phyloP scores from a whole-genome alignment of 2,888 invertebrate species.

The Nycteola revayana region DNA sequence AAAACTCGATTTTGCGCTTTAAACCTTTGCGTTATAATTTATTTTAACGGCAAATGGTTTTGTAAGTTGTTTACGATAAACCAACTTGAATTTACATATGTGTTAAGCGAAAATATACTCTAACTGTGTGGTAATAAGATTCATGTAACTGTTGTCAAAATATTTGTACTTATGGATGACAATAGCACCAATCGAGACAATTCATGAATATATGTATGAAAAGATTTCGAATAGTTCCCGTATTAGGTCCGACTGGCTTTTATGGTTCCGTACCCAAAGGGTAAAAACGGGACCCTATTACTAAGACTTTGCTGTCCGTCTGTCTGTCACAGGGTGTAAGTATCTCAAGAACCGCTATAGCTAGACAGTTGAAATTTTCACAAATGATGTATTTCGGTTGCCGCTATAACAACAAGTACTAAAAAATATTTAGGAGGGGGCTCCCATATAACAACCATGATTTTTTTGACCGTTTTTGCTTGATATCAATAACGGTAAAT shows the following conservation, averaged over 20 bases:
- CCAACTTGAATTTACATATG: conserved; percentile 4
- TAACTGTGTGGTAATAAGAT: neutral
- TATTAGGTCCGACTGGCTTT: conserved; percentile 30
- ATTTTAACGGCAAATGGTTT: conserved; percentile 31
- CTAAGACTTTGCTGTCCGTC: too few relatives aligned
- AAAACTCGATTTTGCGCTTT: conserved; percentile 20
- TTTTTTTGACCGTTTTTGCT: too few relatives aligned
- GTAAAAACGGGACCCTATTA: too few relatives aligned
- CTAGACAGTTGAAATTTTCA: too few relatives aligned
- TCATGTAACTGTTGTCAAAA: conserved; percentile 1
- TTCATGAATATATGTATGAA: conserved; percentile 45
- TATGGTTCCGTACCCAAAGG: too few relatives aligned
- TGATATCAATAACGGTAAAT: too few relatives aligned
- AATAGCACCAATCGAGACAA: conserved; percentile 39
- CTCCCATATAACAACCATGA: too few relatives aligned
- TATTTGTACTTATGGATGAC: conserved; percentile 25
- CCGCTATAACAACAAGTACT: too few relatives aligned
- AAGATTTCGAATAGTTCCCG: conserved; percentile 36
- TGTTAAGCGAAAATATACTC: conserved; percentile 2
- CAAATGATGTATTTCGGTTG: too few relatives aligned
- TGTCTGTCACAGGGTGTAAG: too few relatives aligned
- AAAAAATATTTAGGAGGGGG: too few relatives aligned
- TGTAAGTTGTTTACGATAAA: conserved; percentile 26
- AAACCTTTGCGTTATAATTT: conserved; percentile 27
- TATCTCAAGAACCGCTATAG: too few relatives aligned